phyloP scores from a whole-genome alignment of 2,113 vertebrate species.

The Craseonycteris thonglongyai region DNA sequence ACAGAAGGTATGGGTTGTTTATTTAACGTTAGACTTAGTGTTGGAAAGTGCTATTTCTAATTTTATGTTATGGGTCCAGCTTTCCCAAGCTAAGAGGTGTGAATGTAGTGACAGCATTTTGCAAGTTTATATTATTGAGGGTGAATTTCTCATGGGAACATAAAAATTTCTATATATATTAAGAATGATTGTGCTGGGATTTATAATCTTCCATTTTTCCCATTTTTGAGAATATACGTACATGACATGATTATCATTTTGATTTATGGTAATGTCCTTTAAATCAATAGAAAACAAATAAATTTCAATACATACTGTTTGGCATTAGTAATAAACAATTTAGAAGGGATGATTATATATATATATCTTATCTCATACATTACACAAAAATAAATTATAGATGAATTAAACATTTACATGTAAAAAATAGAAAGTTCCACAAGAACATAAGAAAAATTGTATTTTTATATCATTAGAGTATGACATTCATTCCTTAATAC shows the following conservation, averaged over 20 bases:
- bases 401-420: not conserved
- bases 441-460: not conserved
- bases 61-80: not conserved
- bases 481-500: not conserved
- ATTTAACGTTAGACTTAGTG: not conserved
- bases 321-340: not conserved
- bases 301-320: not conserved
- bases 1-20: not conserved
- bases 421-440: not conserved
- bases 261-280: not conserved
- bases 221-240: not conserved
- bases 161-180: too few relatives aligned
- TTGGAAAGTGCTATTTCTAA: not conserved
- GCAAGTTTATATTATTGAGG: not conserved
- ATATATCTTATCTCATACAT: not conserved
- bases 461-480: not conserved
- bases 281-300: not conserved
- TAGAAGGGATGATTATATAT: not conserved
- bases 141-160: not conserved
- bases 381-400: not conserved
- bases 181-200: not conserved
- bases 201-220: not conserved
- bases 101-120: not conserved
- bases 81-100: not conserved
- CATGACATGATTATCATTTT: not conserved